These are phyloP conservation scores for Nezara viridula DNA, from an alignment of 2,888 invertebrate species.

Conservation along the genomic window DNA sequence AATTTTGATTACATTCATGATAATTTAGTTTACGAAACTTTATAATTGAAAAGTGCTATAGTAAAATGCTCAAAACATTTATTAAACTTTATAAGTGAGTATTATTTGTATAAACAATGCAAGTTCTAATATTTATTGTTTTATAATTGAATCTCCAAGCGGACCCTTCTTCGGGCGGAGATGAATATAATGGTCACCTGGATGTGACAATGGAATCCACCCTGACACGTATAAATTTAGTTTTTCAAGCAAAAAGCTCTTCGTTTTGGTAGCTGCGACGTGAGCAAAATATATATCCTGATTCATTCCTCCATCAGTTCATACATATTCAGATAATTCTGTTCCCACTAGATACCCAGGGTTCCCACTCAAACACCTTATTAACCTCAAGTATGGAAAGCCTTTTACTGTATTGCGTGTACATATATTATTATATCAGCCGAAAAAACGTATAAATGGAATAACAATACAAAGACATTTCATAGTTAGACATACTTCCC, in stretches of 20 bases:
- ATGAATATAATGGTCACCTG: slow-evolving; percentile 37
- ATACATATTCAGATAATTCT: slow-evolving; percentile 41
- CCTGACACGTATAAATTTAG: neutral
- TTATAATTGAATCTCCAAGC: neutral
- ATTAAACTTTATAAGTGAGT: no score
- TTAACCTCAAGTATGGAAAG: neutral
- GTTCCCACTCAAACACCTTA: neutral
- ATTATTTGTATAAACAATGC: no score
- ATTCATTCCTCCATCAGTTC: slow-evolving; percentile 19
- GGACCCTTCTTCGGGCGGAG: neutral
- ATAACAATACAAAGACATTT: neutral
- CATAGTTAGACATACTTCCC: neutral
- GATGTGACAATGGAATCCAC: slow-evolving; percentile 27
- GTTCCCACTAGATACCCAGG: slow-evolving; percentile 24
- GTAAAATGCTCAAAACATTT: no score
- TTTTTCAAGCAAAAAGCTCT: slow-evolving; percentile 36
- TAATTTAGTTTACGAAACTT: no score
- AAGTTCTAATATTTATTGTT: neutral
- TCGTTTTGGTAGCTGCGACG: slow-evolving; percentile 39
- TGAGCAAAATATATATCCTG: slow-evolving; percentile 15
- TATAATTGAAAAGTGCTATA: no score
- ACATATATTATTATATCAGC: neutral
- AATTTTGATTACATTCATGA: no score
- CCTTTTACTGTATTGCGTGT: neutral
- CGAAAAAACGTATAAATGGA: neutral